Evolutionary conservation across 2,797 vertebrate species (phyloP), one percentile per base, ranked within the genome.

Genomic region (Enteromius paludinosus): DNA sequence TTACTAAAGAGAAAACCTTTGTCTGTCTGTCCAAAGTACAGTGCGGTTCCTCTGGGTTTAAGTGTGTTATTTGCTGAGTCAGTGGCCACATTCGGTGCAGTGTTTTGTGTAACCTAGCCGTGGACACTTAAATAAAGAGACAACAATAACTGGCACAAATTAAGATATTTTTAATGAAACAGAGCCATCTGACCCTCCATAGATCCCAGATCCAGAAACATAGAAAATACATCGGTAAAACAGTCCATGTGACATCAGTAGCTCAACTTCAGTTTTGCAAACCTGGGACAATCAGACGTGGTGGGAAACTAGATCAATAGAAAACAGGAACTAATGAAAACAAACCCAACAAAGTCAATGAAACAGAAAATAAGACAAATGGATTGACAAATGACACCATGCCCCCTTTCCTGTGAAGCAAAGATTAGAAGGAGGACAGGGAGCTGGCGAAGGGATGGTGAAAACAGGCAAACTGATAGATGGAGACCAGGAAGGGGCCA

Each of bases 1-100:
- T 71, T 78, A 81, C 73, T 77, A 77, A 81, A 81, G 33, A 71
- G 65, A 25, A 49, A 81, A 77, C 25, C 65, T 52, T 84, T 38
- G 64, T 68, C 25, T 62, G 45, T 56, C 38, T 68, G 71, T 30
- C 56, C 38, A 75, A 74, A 66, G 80, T 38, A 68, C 49, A 20
- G 20, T 47, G 41, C 8, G 5, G 12, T 35, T 83, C 65, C 15
- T 69, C 14, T 61, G 73, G 64, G 64, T 69, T 66, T 69, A 1
- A 56, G 15, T n/a, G 14, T 43, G 14, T 38, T 76, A 35, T 66
- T 76, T 77, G 78, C 28, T 35, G 41, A 72, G 54, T 72, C 28
- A 70, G 72, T 33, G 66, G 28, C 65, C 62, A 41, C 49, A 43
- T 18, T 45, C 3, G 17, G 18, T 17, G 0, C 11, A 52, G 61